Percentiles rank a stretch among this genome's conserved stretches.
Evolutionary conservation across 2,113 vertebrate genomes (phyloP).

Genomic region (Todiramphus chloris): DNA sequence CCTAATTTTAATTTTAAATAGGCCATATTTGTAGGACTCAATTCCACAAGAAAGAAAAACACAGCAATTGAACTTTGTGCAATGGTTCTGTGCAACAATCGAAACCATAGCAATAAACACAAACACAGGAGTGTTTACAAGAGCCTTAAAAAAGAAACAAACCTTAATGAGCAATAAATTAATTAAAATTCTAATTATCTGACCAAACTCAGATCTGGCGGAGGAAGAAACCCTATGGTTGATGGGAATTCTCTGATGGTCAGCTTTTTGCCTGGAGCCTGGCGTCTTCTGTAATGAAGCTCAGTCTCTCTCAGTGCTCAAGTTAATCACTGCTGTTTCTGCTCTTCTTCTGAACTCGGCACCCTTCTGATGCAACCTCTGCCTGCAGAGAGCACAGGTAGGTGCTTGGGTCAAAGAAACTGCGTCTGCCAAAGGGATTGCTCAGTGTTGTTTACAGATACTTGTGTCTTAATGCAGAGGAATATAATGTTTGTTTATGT

Average conservation of each 20-base stretch:
- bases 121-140: not conserved
- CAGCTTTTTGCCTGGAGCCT: not conserved
- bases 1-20: slow-evolving; percentile 54
- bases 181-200: not conserved
- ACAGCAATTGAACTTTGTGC: not conserved
- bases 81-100: not conserved
- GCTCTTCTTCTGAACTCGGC: not conserved
- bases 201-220: not conserved
- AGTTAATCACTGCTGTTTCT: not conserved
- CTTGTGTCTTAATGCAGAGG: not conserved
- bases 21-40: not conserved
- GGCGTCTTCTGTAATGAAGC: not conserved
- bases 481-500: not conserved
- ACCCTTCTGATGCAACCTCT: not conserved
- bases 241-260: not conserved
- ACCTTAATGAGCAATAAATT: not conserved
- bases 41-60: not conserved
- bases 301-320: not conserved
- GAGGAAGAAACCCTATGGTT: not conserved
- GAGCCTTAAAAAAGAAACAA: not conserved
- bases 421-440: not conserved
- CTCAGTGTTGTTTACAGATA: not conserved
- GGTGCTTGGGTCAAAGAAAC: not conserved
- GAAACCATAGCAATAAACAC: slow-evolving; percentile 24
- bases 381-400: not conserved